Evolutionary conservation across 2,797 vertebrate genomes (phyloP).

Genomic region (Lagorchestes hirsutus): DNA sequence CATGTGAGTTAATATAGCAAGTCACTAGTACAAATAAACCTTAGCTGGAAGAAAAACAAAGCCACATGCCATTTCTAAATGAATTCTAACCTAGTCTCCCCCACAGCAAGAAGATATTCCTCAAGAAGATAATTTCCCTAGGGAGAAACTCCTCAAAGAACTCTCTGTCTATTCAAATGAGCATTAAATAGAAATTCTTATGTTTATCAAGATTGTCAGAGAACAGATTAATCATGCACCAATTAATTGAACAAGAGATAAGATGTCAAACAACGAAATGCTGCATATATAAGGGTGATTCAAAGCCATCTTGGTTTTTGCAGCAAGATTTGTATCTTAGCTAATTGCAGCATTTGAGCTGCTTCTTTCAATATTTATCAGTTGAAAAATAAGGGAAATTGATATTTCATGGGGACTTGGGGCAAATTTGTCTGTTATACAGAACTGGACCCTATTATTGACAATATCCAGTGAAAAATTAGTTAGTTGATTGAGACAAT

Average conservation of each 20-base stretch:
- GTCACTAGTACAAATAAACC: slow-evolving; percentile 45
- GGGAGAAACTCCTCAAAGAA: slow-evolving; percentile 23
- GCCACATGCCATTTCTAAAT: slow-evolving; percentile 14
- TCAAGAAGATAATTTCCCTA: slow-evolving; percentile 42
- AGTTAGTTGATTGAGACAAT: no score
- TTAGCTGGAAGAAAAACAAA: slow-evolving; percentile 31
- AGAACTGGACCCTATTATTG: slow-evolving; percentile 2
- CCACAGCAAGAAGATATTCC: slow-evolving; percentile 52
- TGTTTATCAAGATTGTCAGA: slow-evolving; percentile 63
- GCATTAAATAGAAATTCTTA: slow-evolving; percentile 65
- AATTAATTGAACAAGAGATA: slow-evolving; percentile 41
- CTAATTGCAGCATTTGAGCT: slow-evolving; percentile 10
- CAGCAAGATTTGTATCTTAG: slow-evolving; percentile 28
- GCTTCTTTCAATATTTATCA: slow-evolving; percentile 16
- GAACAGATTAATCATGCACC: slow-evolving; percentile 41
- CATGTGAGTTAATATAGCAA: not conserved
- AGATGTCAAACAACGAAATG: slow-evolving; percentile 40
- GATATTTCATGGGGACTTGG: slow-evolving; percentile 35
- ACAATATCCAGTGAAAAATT: not conserved
- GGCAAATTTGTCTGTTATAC: not conserved
- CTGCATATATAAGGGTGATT: slow-evolving; percentile 29
- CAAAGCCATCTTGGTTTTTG: slow-evolving; percentile 19
- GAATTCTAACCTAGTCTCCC: slow-evolving; percentile 53
- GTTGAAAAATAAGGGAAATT: slow-evolving; percentile 50
- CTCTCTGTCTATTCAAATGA: slow-evolving; percentile 48